Conservation (phyloP, 2,797 vertebrate genomes). For the Hybognathus amarus region DNA sequence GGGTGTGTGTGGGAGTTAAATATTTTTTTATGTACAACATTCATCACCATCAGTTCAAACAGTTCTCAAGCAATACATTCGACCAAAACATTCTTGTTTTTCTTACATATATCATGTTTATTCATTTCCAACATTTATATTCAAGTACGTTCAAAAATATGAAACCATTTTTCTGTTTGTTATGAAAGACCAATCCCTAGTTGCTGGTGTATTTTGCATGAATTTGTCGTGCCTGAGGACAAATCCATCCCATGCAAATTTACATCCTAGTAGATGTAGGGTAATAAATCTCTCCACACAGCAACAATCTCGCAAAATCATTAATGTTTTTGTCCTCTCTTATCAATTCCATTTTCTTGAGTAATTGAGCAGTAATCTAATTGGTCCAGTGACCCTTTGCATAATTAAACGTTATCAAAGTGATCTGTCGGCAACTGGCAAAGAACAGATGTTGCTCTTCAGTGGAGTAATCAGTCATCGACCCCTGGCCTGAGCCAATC, state of each 20-base stretch:
- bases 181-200: conserved; percentile 14
- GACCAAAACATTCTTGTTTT: conserved; percentile 13
- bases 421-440: conserved; percentile 59
- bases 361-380: conserved; percentile 63
- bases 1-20: conserved; percentile 26
- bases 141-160: conserved; percentile 10
- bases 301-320: conserved; percentile 44
- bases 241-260: conserved; percentile 33
- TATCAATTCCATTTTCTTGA: conserved; percentile 56
- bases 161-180: conserved; percentile 2
- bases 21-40: conserved; percentile 24
- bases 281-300: conserved; percentile 43
- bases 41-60: conserved; percentile 22
- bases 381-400: conserved; percentile 59
- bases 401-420: conserved; percentile 64
- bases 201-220: conserved; percentile 29
- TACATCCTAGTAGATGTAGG: conserved; percentile 5
- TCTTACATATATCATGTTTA: conserved; percentile 24
- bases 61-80: neutral
- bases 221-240: conserved; percentile 38
- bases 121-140: conserved; percentile 29
- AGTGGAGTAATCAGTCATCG: conserved; percentile 63
- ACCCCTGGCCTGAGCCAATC: conserved; percentile 60
- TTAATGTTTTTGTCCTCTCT: conserved; percentile 48
- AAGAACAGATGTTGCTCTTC: conserved; percentile 63